Percentiles rank a stretch among this genome's conserved stretches.
Conservation (phyloP, 37 sponge, comb jelly and placozoan genomes). For the Cladorhizidae sp. region DNA sequence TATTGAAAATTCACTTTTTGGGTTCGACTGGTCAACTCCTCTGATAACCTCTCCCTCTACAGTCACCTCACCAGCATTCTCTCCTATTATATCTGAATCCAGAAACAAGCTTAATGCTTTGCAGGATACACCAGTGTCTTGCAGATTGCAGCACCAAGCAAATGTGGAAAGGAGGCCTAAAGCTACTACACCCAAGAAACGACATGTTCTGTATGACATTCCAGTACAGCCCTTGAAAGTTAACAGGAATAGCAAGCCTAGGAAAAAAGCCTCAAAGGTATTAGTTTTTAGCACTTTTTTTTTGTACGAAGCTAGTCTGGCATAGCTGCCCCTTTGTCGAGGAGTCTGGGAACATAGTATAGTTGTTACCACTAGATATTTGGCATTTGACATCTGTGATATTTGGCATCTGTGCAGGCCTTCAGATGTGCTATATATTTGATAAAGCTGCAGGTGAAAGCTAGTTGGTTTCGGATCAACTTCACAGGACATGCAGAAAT, state of each 20-base stretch:
- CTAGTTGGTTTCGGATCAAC: no score
- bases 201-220: constrained; percentile 23
- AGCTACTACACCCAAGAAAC: background rate
- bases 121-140: background rate
- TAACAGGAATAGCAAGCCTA: constrained; percentile 15
- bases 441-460: no score
- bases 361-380: no score
- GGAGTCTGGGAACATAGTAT: no score
- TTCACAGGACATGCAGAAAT: no score
- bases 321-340: no score
- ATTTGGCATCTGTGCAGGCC: no score
- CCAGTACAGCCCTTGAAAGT: background rate
- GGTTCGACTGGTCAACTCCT: constrained; percentile 40
- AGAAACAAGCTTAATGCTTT: background rate
- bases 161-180: background rate
- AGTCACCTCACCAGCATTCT: no score
- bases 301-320: no score
- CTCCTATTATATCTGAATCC: constrained; percentile 22
- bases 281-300: no score
- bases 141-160: background rate
- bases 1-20: constrained; percentile 26
- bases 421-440: no score
- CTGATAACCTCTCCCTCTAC: constrained; percentile 22
- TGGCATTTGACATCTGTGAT: no score
- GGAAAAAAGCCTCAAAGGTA: background rate